Evolutionary conservation across 2,113 vertebrate species (phyloP).

Genomic region (Hemicordylus capensis): DNA sequence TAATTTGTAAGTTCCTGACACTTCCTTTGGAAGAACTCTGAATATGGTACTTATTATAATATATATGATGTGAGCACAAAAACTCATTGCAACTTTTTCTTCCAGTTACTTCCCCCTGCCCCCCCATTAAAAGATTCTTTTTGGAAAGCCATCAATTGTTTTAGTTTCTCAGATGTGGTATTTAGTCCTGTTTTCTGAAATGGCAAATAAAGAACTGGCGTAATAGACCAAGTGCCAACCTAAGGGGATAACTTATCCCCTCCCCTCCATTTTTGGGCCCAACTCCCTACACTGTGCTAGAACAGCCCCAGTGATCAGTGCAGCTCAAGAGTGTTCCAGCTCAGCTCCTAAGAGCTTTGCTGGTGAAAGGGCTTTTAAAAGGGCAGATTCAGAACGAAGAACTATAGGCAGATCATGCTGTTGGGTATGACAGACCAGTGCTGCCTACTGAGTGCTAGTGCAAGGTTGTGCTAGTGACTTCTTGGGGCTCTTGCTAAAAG

Average conservation of each 20-base stretch:
- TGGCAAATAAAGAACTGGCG: not conserved
- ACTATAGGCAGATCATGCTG: not conserved
- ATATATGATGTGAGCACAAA: not conserved
- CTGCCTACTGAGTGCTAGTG: not conserved
- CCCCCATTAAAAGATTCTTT: not conserved
- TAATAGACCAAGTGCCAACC: not conserved
- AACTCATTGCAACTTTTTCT: conserved; percentile 1
- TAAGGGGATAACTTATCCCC: not conserved
- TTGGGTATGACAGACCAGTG: no score
- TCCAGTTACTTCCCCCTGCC: not conserved
- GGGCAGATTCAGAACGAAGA: no score
- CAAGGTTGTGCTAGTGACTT: not conserved
- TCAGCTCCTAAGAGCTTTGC: no score
- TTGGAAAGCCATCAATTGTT: conserved; percentile 18
- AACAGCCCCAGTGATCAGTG: not conserved
- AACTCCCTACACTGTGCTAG: not conserved
- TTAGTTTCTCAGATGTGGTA: conserved; percentile 33
- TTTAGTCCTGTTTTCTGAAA: not conserved
- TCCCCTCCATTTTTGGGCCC: not conserved
- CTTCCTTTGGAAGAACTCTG: not conserved
- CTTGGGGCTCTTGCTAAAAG: no score
- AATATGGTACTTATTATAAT: conserved; percentile 1
- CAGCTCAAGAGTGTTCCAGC: not conserved
- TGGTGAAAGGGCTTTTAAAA: not conserved
- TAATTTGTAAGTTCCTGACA: not conserved